Conservation (phyloP, 2,797 vertebrate genomes). For the Menidia menidia region DNA sequence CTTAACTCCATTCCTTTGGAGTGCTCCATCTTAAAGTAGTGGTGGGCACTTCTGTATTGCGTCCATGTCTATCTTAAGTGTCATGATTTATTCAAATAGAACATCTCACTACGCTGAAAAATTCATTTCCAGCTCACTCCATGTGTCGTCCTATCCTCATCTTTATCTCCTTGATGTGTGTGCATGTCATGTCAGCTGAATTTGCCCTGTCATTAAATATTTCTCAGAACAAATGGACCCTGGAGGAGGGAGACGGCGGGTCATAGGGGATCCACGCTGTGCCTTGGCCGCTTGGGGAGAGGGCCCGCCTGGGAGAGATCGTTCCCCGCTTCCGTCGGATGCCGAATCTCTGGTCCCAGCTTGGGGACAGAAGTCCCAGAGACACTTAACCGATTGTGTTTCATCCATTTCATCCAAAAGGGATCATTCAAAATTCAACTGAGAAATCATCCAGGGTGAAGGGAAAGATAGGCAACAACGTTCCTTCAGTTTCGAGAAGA, state of each 20-base stretch:
- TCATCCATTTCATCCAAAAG: constrained; percentile 78
- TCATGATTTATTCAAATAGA: constrained; percentile 88
- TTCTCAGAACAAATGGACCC: constrained; percentile 88
- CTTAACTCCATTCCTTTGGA: constrained; percentile 57
- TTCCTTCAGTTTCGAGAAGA: constrained; percentile 20
- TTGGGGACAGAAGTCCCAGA: constrained; percentile 81
- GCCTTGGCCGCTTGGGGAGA: constrained; percentile 58
- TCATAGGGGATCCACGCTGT: constrained; percentile 48
- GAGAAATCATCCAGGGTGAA: constrained; percentile 37
- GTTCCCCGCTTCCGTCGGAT: constrained; percentile 40
- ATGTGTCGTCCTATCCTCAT: constrained; percentile 77
- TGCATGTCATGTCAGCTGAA: constrained; percentile 82
- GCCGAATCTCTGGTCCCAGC: constrained; percentile 64
- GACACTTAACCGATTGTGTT: constrained; percentile 81
- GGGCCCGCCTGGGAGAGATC: constrained; percentile 70
- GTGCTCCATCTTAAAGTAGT: constrained; percentile 65
- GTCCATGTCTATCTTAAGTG: constrained; percentile 84
- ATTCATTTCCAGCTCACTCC: constrained; percentile 82
- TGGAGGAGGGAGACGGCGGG: constrained; percentile 69
- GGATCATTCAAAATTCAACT: constrained; percentile 83
- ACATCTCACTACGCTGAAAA: constrained; percentile 88
- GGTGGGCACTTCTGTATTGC: constrained; percentile 67
- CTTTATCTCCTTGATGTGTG: constrained; percentile 64
- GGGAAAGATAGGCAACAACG: constrained; percentile 54
- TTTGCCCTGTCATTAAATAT: constrained; percentile 85